Evolutionary conservation across 2,888 invertebrate species (phyloP).

Genomic region (Coelogynopora nodosa): DNA sequence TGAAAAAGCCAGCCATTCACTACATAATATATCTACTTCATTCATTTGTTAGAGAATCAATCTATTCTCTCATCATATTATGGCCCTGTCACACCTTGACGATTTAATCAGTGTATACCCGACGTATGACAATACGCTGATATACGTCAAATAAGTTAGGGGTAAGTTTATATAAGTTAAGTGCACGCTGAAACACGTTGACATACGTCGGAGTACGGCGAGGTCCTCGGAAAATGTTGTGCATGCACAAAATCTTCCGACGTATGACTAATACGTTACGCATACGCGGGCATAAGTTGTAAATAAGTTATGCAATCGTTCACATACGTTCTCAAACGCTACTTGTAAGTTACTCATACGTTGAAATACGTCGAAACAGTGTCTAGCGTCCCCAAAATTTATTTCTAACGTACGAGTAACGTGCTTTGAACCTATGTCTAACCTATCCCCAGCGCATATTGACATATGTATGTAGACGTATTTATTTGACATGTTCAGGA

Average conservation of each 20-base stretch:
- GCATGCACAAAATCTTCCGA: not conserved
- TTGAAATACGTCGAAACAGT: not conserved
- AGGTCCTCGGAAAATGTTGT: not conserved
- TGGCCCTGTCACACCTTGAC: not conserved
- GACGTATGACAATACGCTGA: not conserved
- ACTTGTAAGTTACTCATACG: not conserved
- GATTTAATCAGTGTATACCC: not conserved
- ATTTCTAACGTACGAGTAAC: not conserved
- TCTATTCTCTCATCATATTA: too few relatives aligned
- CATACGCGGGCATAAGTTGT: not conserved
- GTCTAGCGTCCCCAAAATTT: not conserved
- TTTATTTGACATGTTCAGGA: not conserved
- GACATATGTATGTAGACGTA: not conserved
- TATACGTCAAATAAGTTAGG: not conserved
- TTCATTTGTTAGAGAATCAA: too few relatives aligned
- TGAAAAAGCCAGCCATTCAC: too few relatives aligned
- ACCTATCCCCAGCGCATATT: not conserved
- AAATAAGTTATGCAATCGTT: not conserved
- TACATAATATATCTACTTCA: too few relatives aligned
- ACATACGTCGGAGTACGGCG: not conserved
- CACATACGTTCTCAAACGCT: not conserved
- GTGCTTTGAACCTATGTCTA: not conserved
- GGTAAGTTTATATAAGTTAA: not conserved
- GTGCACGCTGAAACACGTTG: not conserved
- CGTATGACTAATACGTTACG: not conserved